These are phyloP conservation scores for Eristalinus sepulchralis DNA, from an alignment of 2,888 invertebrate genomes.

Conservation along the genomic window DNA sequence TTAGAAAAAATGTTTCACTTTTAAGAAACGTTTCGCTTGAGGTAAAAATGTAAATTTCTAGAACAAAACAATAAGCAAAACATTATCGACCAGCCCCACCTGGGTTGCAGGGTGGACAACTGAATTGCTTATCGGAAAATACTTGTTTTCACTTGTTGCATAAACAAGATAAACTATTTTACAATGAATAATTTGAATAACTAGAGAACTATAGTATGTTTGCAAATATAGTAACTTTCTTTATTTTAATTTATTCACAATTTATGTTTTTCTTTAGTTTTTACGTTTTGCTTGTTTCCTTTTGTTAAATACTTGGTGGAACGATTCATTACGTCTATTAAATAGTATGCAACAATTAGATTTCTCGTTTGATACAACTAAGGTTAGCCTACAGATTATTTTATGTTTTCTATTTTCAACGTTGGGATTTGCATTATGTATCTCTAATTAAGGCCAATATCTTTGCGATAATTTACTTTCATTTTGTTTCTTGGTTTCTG, in stretches of 20 bases:
- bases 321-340: conserved; percentile 58
- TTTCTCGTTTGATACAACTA: conserved; percentile 59
- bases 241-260: conserved; percentile 35
- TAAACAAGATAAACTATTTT: conserved; percentile 18
- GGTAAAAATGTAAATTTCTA: neutral
- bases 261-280: conserved; percentile 12
- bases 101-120: neutral
- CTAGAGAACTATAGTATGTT: conserved; percentile 43
- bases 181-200: conserved; percentile 46
- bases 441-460: conserved; percentile 70
- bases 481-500: conserved; percentile 30
- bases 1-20: neutral
- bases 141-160: neutral
- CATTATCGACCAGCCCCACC: neutral
- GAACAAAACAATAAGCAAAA: neutral
- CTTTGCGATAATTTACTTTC: conserved; percentile 32
- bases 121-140: neutral
- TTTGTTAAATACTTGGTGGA: conserved; percentile 66
- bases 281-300: conserved; percentile 16
- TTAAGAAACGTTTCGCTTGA: neutral
- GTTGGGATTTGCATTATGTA: conserved; percentile 61
- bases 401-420: conserved; percentile 32
- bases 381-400: conserved; percentile 51
- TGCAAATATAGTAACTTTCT: conserved; percentile 69
- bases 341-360: conserved; percentile 69